phyloP scores from a whole-genome alignment of 92 coral and sea anemone genomes.

The Hydrozoanthus gracilis region DNA sequence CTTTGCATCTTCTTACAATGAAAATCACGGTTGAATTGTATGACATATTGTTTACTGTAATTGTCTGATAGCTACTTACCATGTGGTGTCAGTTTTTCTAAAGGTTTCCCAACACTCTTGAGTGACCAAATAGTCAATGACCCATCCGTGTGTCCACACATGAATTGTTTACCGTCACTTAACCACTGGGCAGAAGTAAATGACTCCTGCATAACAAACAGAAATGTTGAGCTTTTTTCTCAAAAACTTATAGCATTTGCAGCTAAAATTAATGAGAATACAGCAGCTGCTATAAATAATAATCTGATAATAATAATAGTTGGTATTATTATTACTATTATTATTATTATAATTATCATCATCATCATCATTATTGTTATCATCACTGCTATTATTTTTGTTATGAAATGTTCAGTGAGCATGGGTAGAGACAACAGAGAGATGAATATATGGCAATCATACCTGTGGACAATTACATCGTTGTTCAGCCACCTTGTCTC shows the following conservation, averaged over 20 bases:
- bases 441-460: neutral
- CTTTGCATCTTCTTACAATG: too few relatives aligned
- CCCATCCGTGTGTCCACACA: conserved; percentile 90
- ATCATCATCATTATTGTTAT: too few relatives aligned
- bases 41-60: too few relatives aligned
- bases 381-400: too few relatives aligned
- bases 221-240: neutral
- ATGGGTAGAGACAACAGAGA: too few relatives aligned
- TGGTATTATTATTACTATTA: too few relatives aligned
- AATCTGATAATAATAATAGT: too few relatives aligned
- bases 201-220: conserved; percentile 57
- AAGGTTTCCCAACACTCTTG: conserved; percentile 76
- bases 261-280: neutral
- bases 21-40: too few relatives aligned
- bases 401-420: too few relatives aligned
- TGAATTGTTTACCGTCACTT: conserved; percentile 95
- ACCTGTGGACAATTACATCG: conserved; percentile 82
- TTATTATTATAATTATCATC: too few relatives aligned
- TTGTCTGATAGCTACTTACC: conserved; percentile 44
- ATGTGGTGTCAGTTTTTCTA: conserved; percentile 81
- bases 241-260: neutral
- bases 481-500: conserved; percentile 83
- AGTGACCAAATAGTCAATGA: conserved; percentile 81
- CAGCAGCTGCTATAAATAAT: too few relatives aligned
- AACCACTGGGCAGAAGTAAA: conserved; percentile 83